Evolutionary conservation across 2,888 invertebrate species (phyloP).

Genomic region (Pemphredon lugubris): DNA sequence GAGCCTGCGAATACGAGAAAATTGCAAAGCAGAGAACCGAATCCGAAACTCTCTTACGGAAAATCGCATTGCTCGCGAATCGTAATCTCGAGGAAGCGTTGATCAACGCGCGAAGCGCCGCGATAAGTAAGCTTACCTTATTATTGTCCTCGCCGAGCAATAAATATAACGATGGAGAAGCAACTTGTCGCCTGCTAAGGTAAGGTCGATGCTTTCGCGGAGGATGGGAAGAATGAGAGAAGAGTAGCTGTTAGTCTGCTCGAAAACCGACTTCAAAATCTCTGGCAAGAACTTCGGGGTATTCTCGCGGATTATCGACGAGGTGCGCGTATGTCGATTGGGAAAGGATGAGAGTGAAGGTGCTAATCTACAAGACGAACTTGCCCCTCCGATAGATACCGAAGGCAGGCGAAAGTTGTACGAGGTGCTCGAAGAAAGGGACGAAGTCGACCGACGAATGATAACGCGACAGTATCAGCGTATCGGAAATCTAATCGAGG

Average conservation of each 20-base stretch:
- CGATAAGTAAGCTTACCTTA: conserved; percentile 54
- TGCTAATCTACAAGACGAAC: no score
- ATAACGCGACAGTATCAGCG: conserved; percentile 64
- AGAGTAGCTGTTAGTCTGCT: conserved; percentile 45
- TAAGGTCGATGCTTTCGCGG: conserved; percentile 71
- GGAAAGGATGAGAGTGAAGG: no score
- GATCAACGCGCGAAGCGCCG: conserved; percentile 48
- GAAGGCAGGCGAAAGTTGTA: conserved; percentile 61
- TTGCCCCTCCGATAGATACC: conserved; percentile 54
- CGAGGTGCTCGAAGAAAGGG: conserved; percentile 64
- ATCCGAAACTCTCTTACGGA: conserved; percentile 52
- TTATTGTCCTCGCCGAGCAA: no score
- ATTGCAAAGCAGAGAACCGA: conserved; percentile 50
- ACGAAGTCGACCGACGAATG: conserved; percentile 63
- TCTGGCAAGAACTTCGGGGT: conserved; percentile 54
- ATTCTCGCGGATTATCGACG: conserved; percentile 60
- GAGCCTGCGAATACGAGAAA: conserved; percentile 31
- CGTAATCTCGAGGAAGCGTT: conserved; percentile 47
- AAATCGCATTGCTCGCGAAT: conserved; percentile 50
- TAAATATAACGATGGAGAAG: no score
- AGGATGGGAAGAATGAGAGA: conserved; percentile 70
- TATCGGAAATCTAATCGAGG: conserved; percentile 58
- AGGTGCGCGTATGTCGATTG: conserved; percentile 46
- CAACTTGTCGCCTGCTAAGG: conserved; percentile 43
- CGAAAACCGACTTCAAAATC: conserved; percentile 52